phyloP scores from a whole-genome alignment of 2,888 invertebrate species.

The Napeogenes sylphis region DNA sequence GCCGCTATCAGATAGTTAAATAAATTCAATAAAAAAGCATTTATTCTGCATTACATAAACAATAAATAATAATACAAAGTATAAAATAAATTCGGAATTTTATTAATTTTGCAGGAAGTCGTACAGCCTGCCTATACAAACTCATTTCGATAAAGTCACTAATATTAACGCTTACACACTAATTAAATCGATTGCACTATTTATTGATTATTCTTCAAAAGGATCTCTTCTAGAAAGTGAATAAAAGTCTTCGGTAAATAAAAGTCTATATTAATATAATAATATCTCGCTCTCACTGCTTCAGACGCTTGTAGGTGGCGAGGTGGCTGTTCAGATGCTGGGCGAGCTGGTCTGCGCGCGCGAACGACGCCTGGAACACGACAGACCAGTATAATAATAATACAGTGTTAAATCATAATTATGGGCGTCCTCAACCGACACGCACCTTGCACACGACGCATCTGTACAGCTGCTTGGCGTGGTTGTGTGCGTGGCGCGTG shows the following conservation, averaged over 20 bases:
- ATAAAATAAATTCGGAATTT: too few relatives aligned
- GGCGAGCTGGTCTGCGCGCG: constrained; percentile 66
- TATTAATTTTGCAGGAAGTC: too few relatives aligned
- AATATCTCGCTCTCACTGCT: constrained; percentile 49
- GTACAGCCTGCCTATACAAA: too few relatives aligned
- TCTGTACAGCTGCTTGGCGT: constrained; percentile 68
- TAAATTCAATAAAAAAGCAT: too few relatives aligned
- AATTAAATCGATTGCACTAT: too few relatives aligned
- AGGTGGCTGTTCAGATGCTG: constrained; percentile 73
- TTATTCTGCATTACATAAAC: too few relatives aligned
- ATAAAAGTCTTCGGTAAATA: constrained; percentile 42
- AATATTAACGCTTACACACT: too few relatives aligned
- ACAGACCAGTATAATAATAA: background rate
- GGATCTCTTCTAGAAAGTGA: background rate
- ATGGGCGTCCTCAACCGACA: background rate
- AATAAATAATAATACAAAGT: too few relatives aligned
- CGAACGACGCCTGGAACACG: constrained; percentile 64
- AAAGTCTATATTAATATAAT: constrained; percentile 68
- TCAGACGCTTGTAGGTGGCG: constrained; percentile 70
- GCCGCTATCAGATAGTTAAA: too few relatives aligned
- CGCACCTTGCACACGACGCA: constrained; percentile 70
- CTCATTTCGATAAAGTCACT: too few relatives aligned
- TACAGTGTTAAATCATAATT: background rate
- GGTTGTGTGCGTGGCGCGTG: constrained; percentile 69
- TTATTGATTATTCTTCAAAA: too few relatives aligned